A percentile compares a stretch with the other conserved stretches of the same genome.
phyloP scores from a whole-genome alignment of 2,797 vertebrate species.

The Rhinophrynus dorsalis region DNA sequence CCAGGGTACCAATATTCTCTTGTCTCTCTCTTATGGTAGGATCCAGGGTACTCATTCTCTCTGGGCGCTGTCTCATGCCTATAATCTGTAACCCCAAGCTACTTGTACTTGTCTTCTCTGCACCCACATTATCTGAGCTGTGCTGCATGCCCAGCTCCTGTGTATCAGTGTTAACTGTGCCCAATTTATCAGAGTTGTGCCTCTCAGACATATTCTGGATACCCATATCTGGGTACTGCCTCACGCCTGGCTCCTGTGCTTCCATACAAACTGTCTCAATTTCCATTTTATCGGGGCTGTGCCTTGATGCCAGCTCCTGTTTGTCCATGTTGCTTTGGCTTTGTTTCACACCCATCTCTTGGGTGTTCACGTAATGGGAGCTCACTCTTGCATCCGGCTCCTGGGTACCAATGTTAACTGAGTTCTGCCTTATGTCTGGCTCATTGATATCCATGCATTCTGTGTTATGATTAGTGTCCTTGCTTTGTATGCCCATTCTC shows the following conservation, averaged over 20 bases:
- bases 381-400: neutral
- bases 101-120: neutral
- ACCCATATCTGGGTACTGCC: neutral
- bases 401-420: neutral
- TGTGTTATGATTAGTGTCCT: neutral
- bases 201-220: too few relatives aligned
- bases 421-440: neutral
- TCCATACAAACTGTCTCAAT: neutral
- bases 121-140: neutral
- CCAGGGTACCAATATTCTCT: too few relatives aligned
- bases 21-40: too few relatives aligned
- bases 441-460: neutral
- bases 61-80: neutral
- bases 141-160: neutral
- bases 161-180: too few relatives aligned
- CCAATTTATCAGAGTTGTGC: too few relatives aligned
- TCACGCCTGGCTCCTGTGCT: neutral
- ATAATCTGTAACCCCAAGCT: neutral
- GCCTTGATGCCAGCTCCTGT: neutral
- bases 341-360: neutral
- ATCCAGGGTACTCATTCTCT: too few relatives aligned
- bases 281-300: neutral
- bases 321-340: neutral
- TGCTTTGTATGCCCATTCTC: neutral
- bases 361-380: neutral